Base-by-base conservation (phyloP, 2,113 vertebrate species). In the Sitta europaea region DNA sequence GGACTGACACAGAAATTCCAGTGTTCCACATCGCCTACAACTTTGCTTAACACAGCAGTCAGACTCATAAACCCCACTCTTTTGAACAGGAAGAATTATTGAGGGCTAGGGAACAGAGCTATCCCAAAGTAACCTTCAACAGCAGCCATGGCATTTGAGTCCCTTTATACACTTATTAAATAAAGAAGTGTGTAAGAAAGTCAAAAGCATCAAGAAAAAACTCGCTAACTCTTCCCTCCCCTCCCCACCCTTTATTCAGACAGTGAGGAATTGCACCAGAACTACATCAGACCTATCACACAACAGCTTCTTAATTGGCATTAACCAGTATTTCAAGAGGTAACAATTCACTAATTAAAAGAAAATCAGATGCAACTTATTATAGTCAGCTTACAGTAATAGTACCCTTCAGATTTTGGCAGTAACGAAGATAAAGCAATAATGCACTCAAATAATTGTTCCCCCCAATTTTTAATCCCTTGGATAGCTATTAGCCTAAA, bases 371-470 rank as follows among this genome's bases (percentile, higher is more conserved):
- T 6, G 4, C 55, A 95, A 91, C 45, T 86, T 88, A 88, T 94
- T 91, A 90, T 10, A 91, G 77, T 61, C 89, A 92, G 17, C 62
- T 95, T 92, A 91, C 87, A 94, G 83, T 88, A 94, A 97, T 12
- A 92, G 71, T 45, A 76, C 74, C 79, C 90, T 94, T 97, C 73
- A 81, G 61, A 88, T 86, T 63, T 95, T 94, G 55, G 27, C 57
- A 95, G 92, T 48, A 96, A 95, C 88, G 79, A 80, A 92, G 90
- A 97, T 83, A 96, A 97, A 96, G 74, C 58, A 95, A 91, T 94
- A 95, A 90, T 38, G 29, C 33, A 74, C 75, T 96, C 93, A 88
- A 94, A 96, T 76, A 95, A 93, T 70, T 92, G 42, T 70, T 93
- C 85, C 90, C n/a, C 43, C 82, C 11, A 58, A 96, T 85, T 90